Conservation (phyloP, 1,140 invertebrate species). For the Zophobas atratus region DNA sequence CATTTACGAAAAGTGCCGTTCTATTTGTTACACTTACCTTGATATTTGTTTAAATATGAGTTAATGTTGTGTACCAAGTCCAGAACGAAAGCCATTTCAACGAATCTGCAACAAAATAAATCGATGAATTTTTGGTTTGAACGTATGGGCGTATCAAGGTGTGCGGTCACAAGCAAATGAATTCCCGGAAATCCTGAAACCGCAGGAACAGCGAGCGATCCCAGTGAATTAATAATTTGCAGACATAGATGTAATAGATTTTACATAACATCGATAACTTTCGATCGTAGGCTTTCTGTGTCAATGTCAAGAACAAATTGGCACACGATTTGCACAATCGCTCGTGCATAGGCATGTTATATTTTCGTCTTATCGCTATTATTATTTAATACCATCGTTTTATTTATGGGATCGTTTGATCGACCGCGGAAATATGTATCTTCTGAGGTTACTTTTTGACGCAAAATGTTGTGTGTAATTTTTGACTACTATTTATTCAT, state of each 20-base stretch:
- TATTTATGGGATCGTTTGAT: too few relatives aligned
- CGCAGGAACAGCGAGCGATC: neutral
- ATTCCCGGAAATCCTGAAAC: constrained; percentile 30
- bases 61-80: constrained; percentile 70
- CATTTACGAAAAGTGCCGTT: too few relatives aligned
- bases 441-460: too few relatives aligned
- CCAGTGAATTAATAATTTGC: constrained; percentile 21
- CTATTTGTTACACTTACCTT: constrained; percentile 66
- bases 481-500: too few relatives aligned
- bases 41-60: constrained; percentile 71
- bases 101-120: constrained; percentile 67
- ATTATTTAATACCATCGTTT: too few relatives aligned
- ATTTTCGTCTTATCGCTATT: too few relatives aligned
- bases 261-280: constrained; percentile 42
- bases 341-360: too few relatives aligned
- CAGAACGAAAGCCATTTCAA: constrained; percentile 70
- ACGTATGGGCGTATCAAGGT: neutral
- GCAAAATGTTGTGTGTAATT: too few relatives aligned
- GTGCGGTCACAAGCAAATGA: neutral
- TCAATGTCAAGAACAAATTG: constrained; percentile 44
- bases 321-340: neutral
- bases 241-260: constrained; percentile 19
- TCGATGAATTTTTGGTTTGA: constrained; percentile 35
- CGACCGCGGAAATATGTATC: too few relatives aligned
- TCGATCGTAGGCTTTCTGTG: constrained; percentile 18